Evolutionary conservation across 1,140 invertebrate genomes (phyloP), one percentile per base, ranked within the genome.

Genomic region (Calephelis virginiensis): DNA sequence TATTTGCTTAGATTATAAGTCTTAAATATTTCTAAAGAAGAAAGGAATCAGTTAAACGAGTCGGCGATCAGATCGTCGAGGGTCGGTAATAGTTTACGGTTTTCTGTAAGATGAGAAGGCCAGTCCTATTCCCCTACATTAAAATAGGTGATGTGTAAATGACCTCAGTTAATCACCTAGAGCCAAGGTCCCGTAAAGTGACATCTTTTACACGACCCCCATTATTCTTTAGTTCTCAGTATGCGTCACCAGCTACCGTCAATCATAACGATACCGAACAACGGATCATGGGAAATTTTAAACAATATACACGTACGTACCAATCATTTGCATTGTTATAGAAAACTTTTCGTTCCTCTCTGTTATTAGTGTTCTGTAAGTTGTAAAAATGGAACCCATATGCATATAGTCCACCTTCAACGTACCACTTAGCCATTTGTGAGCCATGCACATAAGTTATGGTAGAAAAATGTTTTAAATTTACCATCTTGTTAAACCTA

Each of bases 171-270:
- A 49, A 49, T 49, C 14, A 8, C 13, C 48, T 49, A 49, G 48
- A 49, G 14, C 13, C 61, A 47, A 47, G 45, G 61, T 63, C 61
- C 61, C 61, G 61, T 47, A 63, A 10, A 10, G 61, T 63, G 61
- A 63, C 61, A 63, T 48, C 45, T 63, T 63, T 63, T 63, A 63
- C 61, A 63, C 61, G 61, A 28, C 61, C 43, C 61, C 61, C 28
- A 49, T 63, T 63, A 63, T 63, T 63, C 45, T 47, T 47, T 28
- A 45, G 43, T 63, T 63, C 61, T 63, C 61, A 63, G 61, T 49
- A 63, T 13, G 59, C 48, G 48, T 49, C 48, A 49, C 7, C 13
- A 49, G 48, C 48, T n/a, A 37, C 14, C 61, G 45, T 63, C 61
- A 48, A 63, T 63, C 61, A 28, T 47, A 63, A 63, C 43, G 5